phyloP scores from a whole-genome alignment of 2,888 invertebrate species.

The Netelia fuscicornis region DNA sequence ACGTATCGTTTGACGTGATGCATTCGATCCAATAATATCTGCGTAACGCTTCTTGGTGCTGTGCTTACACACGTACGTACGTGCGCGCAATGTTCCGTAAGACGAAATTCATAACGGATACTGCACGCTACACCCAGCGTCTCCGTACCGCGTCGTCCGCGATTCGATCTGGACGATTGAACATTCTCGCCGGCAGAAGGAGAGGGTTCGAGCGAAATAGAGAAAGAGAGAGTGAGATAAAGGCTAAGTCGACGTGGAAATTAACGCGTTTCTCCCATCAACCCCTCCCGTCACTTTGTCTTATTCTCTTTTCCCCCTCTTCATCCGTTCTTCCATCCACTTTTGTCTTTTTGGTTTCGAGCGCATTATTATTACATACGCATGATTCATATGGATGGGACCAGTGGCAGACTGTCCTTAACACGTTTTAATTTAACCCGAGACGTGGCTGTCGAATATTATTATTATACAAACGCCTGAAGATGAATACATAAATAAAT shows the following conservation, averaged over 20 bases:
- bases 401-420: constrained; percentile 3
- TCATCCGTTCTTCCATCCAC: constrained; percentile 13
- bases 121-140: constrained; percentile 53
- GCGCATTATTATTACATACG: constrained; percentile 22
- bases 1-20: constrained; percentile 85
- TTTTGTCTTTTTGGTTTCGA: constrained; percentile 31
- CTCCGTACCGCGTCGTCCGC: constrained; percentile 71
- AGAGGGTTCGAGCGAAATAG: constrained; percentile 8
- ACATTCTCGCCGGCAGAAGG: constrained; percentile 74
- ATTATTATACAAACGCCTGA: background rate
- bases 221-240: constrained; percentile 36
- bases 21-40: constrained; percentile 85
- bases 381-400: constrained; percentile 48
- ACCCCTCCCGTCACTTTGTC: constrained; percentile 55
- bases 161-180: constrained; percentile 82
- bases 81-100: constrained; percentile 62
- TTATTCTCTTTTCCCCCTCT: constrained; percentile 23
- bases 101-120: constrained; percentile 79
- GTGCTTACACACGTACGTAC: constrained; percentile 37
- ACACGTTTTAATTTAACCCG: constrained; percentile 9
- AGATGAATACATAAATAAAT: background rate
- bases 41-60: constrained; percentile 70
- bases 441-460: constrained; percentile 14
- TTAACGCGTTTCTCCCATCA: constrained; percentile 67
- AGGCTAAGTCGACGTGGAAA: constrained; percentile 60